These are phyloP conservation scores for Drosophila diplacantha DNA, from an alignment of 2,888 invertebrate species.

Conservation along the genomic window DNA sequence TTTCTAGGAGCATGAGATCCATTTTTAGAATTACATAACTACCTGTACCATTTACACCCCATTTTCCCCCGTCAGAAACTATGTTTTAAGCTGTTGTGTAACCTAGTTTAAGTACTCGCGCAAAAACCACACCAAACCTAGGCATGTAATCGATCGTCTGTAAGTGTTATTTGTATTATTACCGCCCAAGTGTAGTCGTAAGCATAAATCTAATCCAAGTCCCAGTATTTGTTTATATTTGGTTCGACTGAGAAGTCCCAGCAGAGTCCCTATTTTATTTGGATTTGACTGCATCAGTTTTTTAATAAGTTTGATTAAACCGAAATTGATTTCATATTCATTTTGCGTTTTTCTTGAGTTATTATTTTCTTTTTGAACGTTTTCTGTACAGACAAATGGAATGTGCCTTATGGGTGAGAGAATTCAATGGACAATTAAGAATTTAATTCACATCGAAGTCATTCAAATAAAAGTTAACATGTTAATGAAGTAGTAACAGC, in stretches of 20 bases:
- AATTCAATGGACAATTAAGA: slow-evolving; percentile 35
- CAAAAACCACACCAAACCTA: slow-evolving; percentile 29
- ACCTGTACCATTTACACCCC: slow-evolving; percentile 27
- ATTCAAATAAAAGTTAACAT: slow-evolving; percentile 28
- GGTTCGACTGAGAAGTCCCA: slow-evolving; percentile 7
- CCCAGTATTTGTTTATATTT: slow-evolving; percentile 36
- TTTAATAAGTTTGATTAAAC: slow-evolving; percentile 39
- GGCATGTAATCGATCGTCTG: slow-evolving; percentile 29
- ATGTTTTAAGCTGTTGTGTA: slow-evolving; percentile 37
- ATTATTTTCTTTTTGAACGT: slow-evolving; percentile 3
- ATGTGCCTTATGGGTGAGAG: slow-evolving; percentile 33
- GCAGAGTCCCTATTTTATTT: slow-evolving; percentile 20
- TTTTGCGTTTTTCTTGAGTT: background rate
- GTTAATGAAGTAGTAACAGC: slow-evolving; percentile 1
- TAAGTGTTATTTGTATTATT: slow-evolving; percentile 49
- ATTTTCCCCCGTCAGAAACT: background rate
- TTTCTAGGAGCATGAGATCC: slow-evolving; percentile 14
- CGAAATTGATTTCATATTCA: slow-evolving; percentile 22
- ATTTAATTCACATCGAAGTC: slow-evolving; percentile 24
- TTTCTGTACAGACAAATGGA: slow-evolving; percentile 25
- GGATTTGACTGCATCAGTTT: slow-evolving; percentile 25
- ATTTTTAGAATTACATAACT: slow-evolving; percentile 25
- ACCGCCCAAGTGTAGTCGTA: slow-evolving; percentile 35
- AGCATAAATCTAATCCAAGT: slow-evolving; percentile 33
- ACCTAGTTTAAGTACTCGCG: slow-evolving; percentile 31